Evolutionary conservation across 2,113 vertebrate species (phyloP), one percentile per base, ranked within the genome.

Genomic region (Podilymbus podiceps): DNA sequence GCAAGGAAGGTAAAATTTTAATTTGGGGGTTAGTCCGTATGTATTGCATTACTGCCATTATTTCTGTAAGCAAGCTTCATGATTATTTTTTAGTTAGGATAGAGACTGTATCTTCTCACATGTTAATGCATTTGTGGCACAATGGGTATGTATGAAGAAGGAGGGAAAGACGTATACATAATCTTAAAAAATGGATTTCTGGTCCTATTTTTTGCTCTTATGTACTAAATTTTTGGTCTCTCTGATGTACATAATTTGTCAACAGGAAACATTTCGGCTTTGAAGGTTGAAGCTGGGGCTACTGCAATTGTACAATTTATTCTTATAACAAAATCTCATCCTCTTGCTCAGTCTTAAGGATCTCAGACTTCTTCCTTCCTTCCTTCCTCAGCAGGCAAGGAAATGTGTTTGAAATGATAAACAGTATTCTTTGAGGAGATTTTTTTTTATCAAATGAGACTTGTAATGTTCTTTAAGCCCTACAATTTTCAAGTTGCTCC

Each of bases 401-500:
- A 82, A 84, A 64, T 76, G 28, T 84, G 76, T 89, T 92, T 82
- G 23, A 95, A 95, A 85, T 91, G 24, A 63, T 71, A 91, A 89
- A 78, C 15, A 63, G 27, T 53, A 56, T 56, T 60, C 42, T 83
- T 85, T 50, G 46, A 71, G 46, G 35, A 55, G 18, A 12, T n/a
- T 60, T 40, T 72, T 72, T 92, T 71, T 28, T 27, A 30, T 90
- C 31, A 82, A 9, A 80, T 92, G 68, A 60, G 27, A 50, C 38
- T 53, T 53, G 28, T 50, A 50, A 55, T 66, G 40, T 80, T 77
- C 16, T 88, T 85, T 76, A 93, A 55, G n/a, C 28, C 40, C 80
- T 92, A 44, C 33, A 74, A 66, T 94, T 96, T 94, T 88, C 64
- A 64, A 55, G 62, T 84, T 85, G 46, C 52, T 83, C 23, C 53